These are phyloP conservation scores for Agrochola litura DNA, from an alignment of 2,888 invertebrate genomes.

Conservation along the genomic window DNA sequence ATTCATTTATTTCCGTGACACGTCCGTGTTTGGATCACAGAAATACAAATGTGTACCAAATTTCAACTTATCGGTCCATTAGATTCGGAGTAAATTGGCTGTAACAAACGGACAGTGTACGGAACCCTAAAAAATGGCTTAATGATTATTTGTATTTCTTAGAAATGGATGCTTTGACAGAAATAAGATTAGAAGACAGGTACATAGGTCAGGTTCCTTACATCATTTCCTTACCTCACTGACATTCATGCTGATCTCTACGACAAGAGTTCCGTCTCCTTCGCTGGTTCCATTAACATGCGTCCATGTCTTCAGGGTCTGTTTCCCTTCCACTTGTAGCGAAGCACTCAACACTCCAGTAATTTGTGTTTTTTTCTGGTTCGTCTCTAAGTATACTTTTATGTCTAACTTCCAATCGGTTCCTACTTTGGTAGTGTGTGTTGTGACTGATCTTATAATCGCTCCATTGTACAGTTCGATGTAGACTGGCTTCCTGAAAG, in stretches of 20 bases:
- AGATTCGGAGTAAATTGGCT: no score
- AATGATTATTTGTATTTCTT: neutral
- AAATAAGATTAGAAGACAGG: no score
- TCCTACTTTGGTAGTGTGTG: conserved; percentile 75
- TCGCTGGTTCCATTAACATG: conserved; percentile 69
- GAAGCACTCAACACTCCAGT: conserved; percentile 77
- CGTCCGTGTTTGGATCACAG: no score
- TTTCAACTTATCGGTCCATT: no score
- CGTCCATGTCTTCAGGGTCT: conserved; percentile 74
- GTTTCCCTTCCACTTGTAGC: conserved; percentile 78
- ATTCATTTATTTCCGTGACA: no score
- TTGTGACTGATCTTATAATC: conserved; percentile 92
- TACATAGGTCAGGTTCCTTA: neutral
- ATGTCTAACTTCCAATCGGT: conserved; percentile 78
- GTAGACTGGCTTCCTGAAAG: conserved; percentile 92
- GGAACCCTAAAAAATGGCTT: no score
- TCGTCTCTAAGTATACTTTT: conserved; percentile 79
- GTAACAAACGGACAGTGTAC: no score
- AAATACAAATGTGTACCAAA: no score
- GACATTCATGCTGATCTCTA: conserved; percentile 77
- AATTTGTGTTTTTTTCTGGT: conserved; percentile 67
- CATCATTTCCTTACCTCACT: conserved; percentile 74
- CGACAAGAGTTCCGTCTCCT: conserved; percentile 77
- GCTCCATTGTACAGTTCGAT: conserved; percentile 92
- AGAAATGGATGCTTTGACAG: neutral